These are phyloP conservation scores for Garra rufa DNA, from an alignment of 2,113 vertebrate genomes.

Conservation along the genomic window DNA sequence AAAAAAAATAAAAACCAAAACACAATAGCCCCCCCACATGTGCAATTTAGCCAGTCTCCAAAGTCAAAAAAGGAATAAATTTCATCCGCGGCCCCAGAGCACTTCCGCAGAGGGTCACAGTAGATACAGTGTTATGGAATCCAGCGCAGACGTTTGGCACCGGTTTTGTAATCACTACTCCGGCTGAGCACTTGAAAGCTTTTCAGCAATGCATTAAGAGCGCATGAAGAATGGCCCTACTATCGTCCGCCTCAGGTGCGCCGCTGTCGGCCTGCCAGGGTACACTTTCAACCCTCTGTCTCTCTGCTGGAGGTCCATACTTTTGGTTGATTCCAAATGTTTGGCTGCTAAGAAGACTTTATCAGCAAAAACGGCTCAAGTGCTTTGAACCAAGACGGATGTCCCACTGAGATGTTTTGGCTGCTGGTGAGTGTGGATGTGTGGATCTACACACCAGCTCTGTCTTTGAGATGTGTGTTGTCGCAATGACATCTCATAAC, in stretches of 20 bases:
- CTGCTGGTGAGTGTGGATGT: neutral
- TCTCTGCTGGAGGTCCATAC: conserved; percentile 33
- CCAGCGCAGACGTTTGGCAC: conserved; percentile 18
- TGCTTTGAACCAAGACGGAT: conserved; percentile 15
- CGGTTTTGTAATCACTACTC: conserved; percentile 30
- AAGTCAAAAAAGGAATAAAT: neutral
- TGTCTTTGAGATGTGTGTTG: neutral
- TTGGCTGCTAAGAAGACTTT: neutral
- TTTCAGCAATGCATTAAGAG: conserved; percentile 25
- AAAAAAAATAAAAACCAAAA: neutral
- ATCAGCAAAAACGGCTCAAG: neutral
- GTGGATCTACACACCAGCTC: neutral
- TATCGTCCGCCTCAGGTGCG: conserved; percentile 15
- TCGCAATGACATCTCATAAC: neutral
- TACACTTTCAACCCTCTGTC: neutral
- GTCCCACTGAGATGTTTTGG: conserved; percentile 21
- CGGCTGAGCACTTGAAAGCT: neutral
- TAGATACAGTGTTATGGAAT: conserved; percentile 3
- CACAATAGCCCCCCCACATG: conserved; percentile 1
- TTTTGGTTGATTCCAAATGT: conserved; percentile 1
- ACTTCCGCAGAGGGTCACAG: neutral
- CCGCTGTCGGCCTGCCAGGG: neutral
- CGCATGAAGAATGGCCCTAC: conserved; percentile 20
- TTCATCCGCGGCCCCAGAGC: neutral
- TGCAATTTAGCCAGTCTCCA: neutral